phyloP scores from a whole-genome alignment of 2,113 vertebrate species.

The Daboia siamensis region DNA sequence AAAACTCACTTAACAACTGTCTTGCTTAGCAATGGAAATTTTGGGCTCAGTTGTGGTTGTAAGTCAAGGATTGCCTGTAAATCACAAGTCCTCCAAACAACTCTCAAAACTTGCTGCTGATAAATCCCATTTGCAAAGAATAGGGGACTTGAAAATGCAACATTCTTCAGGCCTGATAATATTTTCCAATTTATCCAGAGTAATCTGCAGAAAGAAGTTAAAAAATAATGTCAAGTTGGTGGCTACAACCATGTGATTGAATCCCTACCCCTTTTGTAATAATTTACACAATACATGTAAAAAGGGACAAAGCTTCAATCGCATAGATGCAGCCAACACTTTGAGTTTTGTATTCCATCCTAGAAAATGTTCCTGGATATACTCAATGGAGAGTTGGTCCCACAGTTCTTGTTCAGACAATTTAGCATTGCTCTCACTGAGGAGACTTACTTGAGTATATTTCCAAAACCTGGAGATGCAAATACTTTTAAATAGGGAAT shows the following conservation, averaged over 20 bases:
- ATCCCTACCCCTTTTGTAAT: not conserved
- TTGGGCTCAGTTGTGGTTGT: not conserved
- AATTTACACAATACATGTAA: not conserved
- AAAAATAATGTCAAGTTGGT: not conserved
- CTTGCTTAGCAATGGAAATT: not conserved
- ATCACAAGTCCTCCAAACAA: not conserved
- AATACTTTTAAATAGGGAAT: not conserved
- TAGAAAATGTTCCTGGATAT: not conserved
- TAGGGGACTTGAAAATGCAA: not conserved
- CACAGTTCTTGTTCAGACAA: not conserved
- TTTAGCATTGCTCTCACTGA: not conserved
- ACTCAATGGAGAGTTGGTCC: not conserved
- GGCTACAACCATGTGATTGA: not conserved
- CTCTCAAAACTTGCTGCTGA: not conserved
- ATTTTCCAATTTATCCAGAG: not conserved
- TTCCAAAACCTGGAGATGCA: conserved; percentile 11
- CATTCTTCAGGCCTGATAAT: not conserved
- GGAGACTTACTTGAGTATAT: not conserved
- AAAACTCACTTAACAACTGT: not conserved
- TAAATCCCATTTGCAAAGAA: not conserved
- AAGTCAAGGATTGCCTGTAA: not conserved
- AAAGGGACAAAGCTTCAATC: not conserved
- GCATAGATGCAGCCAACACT: not conserved
- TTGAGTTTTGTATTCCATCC: not conserved
- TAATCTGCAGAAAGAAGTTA: not conserved